A percentile compares a stretch with the other conserved stretches of the same genome.
Evolutionary conservation across 2,113 vertebrate genomes (phyloP).

Genomic region (human (Homo sapiens)): GRCh38 chr13:57559001-57559500

Average conservation of each 20-base stretch:
- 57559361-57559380: background rate
- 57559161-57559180: background rate
- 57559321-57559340: background rate
- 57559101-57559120: background rate
- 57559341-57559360: background rate
- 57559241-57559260: background rate
- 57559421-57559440: background rate
- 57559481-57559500: background rate
- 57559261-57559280: background rate
- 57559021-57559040: background rate
- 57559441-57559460: background rate
- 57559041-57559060: background rate
- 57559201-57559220: background rate
- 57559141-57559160: background rate
- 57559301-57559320: background rate
- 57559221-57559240: background rate
- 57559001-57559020: constrained; percentile 12
- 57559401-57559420: background rate
- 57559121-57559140: background rate
- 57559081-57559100: background rate
- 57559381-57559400: background rate
- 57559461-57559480: background rate
- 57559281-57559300: background rate
- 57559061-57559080: background rate
- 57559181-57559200: background rate